Evolutionary conservation across 2,888 invertebrate species (phyloP), one percentile per base, ranked within the genome.

Genomic region (Drosophila sordidula): DNA sequence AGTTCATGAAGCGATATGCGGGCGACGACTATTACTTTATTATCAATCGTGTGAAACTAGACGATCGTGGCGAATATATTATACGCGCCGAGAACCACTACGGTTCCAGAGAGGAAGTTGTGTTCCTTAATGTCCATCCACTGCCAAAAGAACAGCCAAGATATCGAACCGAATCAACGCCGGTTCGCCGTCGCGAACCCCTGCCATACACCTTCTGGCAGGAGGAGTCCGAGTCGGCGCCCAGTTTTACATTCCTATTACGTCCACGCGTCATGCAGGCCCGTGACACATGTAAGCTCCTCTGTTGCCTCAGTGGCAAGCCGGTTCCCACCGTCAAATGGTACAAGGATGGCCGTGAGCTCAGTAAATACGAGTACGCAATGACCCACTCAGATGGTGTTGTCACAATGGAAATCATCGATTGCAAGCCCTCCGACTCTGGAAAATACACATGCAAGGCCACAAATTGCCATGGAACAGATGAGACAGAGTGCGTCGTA

Each of bases 241-340:
- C 99, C 70, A 96, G 95, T 91, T 99, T 99, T 94, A 98, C 98
- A 90, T 99, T 99, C 97, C 96, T 98, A 90, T 95, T 99, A 84
- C 96, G 99, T 93, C 99, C 99, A 91, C 97, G 99, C 92, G 97
- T 99, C 87, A 99, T 99, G 95, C 99, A 99, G 93, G 95, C 94
- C 89, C 96, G 98, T 77, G 97, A 97, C 91, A 98, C 98, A 65
- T 99, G 99, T 94, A 99, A 99, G 93, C 95, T 99, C 76, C 95
- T 99, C 47, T 99, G 99, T 93, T 98, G 99, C 90, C 95, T 99
- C 69, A 97, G 97, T 89, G 99, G 99, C 73, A 97, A 97, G 91
- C 99, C 99, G 66, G 95, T 96, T 87, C 99, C 99, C 16, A 96
- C 97, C 34, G 98, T 99, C 73, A 96, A 96, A 92, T 96, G 96